Conservation (phyloP, 1,140 invertebrate species). For the Trichogramma pretiosum region DNA sequence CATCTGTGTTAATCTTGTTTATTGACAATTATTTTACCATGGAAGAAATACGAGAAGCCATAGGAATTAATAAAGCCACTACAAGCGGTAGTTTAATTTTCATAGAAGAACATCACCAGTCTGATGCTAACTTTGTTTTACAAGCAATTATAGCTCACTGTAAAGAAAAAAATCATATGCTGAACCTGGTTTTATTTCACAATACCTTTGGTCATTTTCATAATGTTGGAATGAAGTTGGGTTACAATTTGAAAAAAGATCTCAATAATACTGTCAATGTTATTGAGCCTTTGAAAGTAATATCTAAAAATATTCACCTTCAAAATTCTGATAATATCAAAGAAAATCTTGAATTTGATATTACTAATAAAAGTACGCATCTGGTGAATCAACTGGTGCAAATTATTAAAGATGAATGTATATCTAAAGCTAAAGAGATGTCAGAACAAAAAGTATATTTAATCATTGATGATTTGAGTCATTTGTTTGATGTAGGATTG, state of each 20-base stretch:
- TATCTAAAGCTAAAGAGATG: constrained; percentile 25
- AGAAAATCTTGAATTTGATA: constrained; percentile 26
- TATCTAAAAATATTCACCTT: constrained; percentile 36
- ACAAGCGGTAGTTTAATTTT: constrained; percentile 50
- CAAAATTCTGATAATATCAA: constrained; percentile 29
- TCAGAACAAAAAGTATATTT: constrained; percentile 38
- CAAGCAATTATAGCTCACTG: constrained; percentile 53
- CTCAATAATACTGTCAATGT: constrained; percentile 48
- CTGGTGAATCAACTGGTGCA: constrained; percentile 31
- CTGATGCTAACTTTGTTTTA: constrained; percentile 61
- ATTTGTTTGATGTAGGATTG: constrained; percentile 56
- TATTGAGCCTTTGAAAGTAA: constrained; percentile 49
- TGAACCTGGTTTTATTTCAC: constrained; percentile 58
- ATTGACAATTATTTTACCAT: constrained; percentile 6
- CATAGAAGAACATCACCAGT: constrained; percentile 57
- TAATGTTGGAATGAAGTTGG: constrained; percentile 61
- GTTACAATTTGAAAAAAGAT: constrained; percentile 56
- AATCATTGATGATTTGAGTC: constrained; percentile 61
- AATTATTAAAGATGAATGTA: constrained; percentile 27
- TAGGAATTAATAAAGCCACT: constrained; percentile 52
- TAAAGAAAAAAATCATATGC: constrained; percentile 47
- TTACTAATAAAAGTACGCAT: constrained; percentile 25
- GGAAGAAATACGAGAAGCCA: constrained; percentile 24
- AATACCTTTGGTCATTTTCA: constrained; percentile 63
- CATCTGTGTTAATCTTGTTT: no score